phyloP scores from a whole-genome alignment of 1,140 invertebrate species.

The Polypedilum pembai region DNA sequence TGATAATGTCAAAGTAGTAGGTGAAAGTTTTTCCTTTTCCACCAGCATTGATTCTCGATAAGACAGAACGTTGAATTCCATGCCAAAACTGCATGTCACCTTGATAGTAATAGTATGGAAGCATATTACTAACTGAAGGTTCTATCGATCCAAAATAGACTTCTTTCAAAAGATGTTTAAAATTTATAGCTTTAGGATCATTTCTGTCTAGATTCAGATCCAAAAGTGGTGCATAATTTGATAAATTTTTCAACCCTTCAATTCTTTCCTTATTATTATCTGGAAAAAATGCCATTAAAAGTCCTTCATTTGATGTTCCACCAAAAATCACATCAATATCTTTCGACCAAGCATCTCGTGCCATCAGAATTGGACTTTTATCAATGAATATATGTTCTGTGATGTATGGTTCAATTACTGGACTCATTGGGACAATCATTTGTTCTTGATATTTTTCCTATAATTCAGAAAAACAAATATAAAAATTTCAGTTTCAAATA shows the following conservation, averaged over 20 bases:
- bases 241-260: slow-evolving; percentile 32
- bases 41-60: slow-evolving; percentile 35
- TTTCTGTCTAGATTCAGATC: neutral
- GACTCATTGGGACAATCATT: slow-evolving; percentile 40
- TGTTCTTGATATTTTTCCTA: slow-evolving; percentile 37
- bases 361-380: slow-evolving; percentile 33
- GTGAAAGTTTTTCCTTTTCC: slow-evolving; percentile 42
- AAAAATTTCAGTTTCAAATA: too few species aligned
- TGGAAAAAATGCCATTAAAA: slow-evolving; percentile 31
- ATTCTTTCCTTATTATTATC: neutral
- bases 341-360: slow-evolving; percentile 39
- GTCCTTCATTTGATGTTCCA: slow-evolving; percentile 41
- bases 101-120: neutral
- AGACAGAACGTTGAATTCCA: slow-evolving; percentile 41
- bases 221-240: slow-evolving; percentile 37
- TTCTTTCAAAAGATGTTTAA: slow-evolving; percentile 34
- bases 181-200: slow-evolving; percentile 26
- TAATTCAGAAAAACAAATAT: too few species aligned
- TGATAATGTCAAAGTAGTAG: slow-evolving; percentile 45
- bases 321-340: slow-evolving; percentile 45
- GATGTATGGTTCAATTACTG: slow-evolving; percentile 38
- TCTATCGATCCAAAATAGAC: slow-evolving; percentile 9
- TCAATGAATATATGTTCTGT: slow-evolving; percentile 36
- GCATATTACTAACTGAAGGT: neutral
- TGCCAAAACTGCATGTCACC: slow-evolving; percentile 41